These are phyloP conservation scores for Taurulus bubalis DNA, from an alignment of 2,113 vertebrate genomes.

Conservation along the genomic window DNA sequence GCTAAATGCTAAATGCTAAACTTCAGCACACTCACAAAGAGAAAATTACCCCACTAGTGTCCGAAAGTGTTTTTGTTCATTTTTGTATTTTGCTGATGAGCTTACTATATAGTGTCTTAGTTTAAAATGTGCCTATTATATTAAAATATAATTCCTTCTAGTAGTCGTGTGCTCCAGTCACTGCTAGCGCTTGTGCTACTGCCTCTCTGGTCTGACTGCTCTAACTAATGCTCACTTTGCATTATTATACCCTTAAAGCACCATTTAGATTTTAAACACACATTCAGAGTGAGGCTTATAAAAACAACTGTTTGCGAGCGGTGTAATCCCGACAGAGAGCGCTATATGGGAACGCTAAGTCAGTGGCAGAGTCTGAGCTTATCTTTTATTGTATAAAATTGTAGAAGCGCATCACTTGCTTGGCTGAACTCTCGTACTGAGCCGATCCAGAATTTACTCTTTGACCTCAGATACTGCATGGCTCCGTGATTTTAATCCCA, in stretches of 20 bases:
- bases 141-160: too few relatives aligned
- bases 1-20: too few relatives aligned
- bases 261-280: slow-evolving; percentile 1
- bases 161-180: neutral
- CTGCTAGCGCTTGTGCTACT: neutral
- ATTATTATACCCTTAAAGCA: neutral
- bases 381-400: slow-evolving; percentile 37
- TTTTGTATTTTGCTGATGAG: too few relatives aligned
- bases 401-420: slow-evolving; percentile 21
- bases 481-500: slow-evolving; percentile 29
- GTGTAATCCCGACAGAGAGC: slow-evolving; percentile 7
- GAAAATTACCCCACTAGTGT: too few relatives aligned
- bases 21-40: too few relatives aligned
- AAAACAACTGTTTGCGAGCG: neutral
- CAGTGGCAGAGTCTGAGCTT: slow-evolving; percentile 1
- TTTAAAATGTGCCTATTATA: too few relatives aligned
- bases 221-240: neutral
- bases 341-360: slow-evolving; percentile 13
- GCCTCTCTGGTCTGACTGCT: neutral
- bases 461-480: slow-evolving; percentile 37
- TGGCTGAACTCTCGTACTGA: slow-evolving; percentile 7
- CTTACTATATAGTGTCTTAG: too few relatives aligned
- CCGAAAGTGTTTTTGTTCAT: too few relatives aligned
- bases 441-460: slow-evolving; percentile 45
- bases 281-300: slow-evolving; percentile 15